Evolutionary conservation across 1,140 invertebrate species (phyloP), one percentile per base, ranked within the genome.

Genomic region (Aporrectodea caliginosa): DNA sequence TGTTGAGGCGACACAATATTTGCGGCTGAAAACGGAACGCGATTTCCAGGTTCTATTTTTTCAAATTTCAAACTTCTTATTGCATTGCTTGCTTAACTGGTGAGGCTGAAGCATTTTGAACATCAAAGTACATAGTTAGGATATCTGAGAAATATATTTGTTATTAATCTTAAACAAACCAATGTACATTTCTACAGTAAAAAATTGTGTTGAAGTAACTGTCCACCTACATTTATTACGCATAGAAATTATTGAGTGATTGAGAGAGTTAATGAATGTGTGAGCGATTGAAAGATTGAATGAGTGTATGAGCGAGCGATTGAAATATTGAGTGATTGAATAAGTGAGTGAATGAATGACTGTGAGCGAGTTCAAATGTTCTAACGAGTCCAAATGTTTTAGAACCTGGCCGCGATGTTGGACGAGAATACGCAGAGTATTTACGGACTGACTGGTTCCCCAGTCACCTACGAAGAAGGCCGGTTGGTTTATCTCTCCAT

Each of bases 401-500:
- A 35, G 70, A 32, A 77, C n/a, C 32, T 81, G 33, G 78, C n/a
- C 34, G 71, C 27, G n/a, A 79, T 79, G 33, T n/a, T 81, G 1
- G 33, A 73, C 16, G 78, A 81, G 75, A 81, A 81, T 71, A 81
- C 73, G n/a, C 76, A 81, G 73, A 78, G 76, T 73, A n/a, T 78
- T 16, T 81, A 81, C 68, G 80, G 76, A 1, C 32, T 81, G 77
- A 68, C 31, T 35, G 80, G 77, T 32, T 73, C 76, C 22, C 32
- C 34, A 29, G 69, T 30, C 12, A 74, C 73, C 16, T 33, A 76
- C 1, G 81, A 82, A 73, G 74, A 33, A 35, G 82, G 84, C 16
- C 73, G 84, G n/a, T 81, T 87, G 30, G 82, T 88, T 35, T 88
- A 88, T 79, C 71, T 88, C 32, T 84, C 87, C 16, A 82, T 87